Evolutionary conservation across 2,888 invertebrate species (phyloP).

Genomic region (Apamea crenata): DNA sequence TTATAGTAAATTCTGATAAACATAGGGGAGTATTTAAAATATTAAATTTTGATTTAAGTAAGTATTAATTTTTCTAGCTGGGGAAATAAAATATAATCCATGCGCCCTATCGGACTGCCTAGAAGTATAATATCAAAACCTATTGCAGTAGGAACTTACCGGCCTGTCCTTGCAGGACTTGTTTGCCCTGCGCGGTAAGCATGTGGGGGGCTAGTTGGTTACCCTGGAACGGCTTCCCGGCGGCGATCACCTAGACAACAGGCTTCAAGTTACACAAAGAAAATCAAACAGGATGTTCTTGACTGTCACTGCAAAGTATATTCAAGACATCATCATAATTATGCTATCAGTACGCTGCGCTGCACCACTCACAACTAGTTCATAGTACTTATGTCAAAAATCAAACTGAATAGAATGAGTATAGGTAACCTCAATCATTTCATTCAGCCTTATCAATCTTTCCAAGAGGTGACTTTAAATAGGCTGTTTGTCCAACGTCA

Average conservation of each 20-base stretch:
- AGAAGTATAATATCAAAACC: background rate
- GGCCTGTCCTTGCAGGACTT: conserved; percentile 92
- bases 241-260: conserved; percentile 92
- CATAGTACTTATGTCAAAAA: background rate
- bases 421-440: conserved; percentile 1
- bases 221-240: conserved; percentile 96
- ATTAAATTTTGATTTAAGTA: background rate
- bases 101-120: conserved; percentile 14
- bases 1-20: conserved; percentile 21
- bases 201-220: conserved; percentile 95
- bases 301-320: background rate
- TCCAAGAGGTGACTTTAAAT: conserved; percentile 1
- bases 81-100: conserved; percentile 19
- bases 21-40: background rate
- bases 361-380: background rate
- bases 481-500: background rate
- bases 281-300: background rate
- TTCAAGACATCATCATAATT: background rate
- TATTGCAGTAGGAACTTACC: conserved; percentile 80
- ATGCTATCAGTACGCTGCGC: background rate
- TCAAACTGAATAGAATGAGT: conserved; percentile 18
- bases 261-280: conserved; percentile 25
- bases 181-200: conserved; percentile 94
- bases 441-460: background rate
- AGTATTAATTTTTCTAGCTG: background rate